Conservation (phyloP, 2,888 invertebrate species). For the Drosophila anomelani region DNA sequence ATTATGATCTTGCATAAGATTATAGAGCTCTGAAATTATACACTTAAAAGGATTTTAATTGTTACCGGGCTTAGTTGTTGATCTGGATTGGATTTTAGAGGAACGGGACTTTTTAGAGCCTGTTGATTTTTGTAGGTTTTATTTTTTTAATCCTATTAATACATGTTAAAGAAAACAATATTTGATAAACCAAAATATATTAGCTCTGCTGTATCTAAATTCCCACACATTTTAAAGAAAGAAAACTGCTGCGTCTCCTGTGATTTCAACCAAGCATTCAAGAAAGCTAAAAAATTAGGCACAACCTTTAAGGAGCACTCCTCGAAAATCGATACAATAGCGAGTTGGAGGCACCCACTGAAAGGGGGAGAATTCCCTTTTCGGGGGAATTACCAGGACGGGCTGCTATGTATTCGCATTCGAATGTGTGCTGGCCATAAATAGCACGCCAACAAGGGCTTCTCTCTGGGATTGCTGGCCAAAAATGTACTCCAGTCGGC, state of each 20-base stretch:
- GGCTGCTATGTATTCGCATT: slow-evolving; percentile 20
- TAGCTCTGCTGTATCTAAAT: not conserved
- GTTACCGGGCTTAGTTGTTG: not conserved
- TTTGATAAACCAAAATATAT: not conserved
- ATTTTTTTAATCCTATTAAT: no score
- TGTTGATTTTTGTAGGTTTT: not conserved
- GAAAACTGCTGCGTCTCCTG: not conserved
- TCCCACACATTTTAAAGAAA: not conserved
- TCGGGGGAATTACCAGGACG: slow-evolving; percentile 32
- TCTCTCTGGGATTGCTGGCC: slow-evolving; percentile 47
- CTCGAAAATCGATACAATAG: slow-evolving; percentile 32
- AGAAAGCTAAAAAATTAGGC: slow-evolving; percentile 3
- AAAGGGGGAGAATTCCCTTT: slow-evolving; percentile 14
- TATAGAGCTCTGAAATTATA: slow-evolving; percentile 18
- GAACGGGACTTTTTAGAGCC: not conserved
- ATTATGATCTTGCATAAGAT: slow-evolving; percentile 57
- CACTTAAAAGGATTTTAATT: slow-evolving; percentile 22
- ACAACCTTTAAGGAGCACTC: slow-evolving; percentile 22
- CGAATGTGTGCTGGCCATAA: slow-evolving; percentile 42
- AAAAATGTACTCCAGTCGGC: slow-evolving; percentile 71
- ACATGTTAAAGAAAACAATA: not conserved
- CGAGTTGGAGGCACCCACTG: slow-evolving; percentile 17
- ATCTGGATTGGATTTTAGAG: not conserved
- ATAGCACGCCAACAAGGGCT: slow-evolving; percentile 45
- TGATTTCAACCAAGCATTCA: not conserved